Percentiles rank a stretch among this genome's conserved stretches.
Evolutionary conservation across 2,888 invertebrate genomes (phyloP).

Genomic region (Busseola fusca): DNA sequence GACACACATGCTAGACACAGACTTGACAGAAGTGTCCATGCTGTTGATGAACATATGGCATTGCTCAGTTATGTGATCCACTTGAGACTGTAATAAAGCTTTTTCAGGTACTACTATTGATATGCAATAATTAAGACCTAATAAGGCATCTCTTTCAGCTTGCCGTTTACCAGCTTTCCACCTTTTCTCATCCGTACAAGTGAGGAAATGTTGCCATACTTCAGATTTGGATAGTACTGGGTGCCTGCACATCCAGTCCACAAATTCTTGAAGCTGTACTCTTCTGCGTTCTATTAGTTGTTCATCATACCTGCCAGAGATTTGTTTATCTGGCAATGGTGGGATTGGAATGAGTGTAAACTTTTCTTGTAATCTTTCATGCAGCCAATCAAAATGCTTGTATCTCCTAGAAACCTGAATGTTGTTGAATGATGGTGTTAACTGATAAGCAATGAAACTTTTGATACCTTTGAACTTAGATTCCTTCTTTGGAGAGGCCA

Average conservation of each 20-base stretch:
- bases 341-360: conserved; percentile 98
- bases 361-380: conserved; percentile 97
- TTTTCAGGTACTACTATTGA: conserved; percentile 95
- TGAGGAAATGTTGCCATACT: conserved; percentile 99
- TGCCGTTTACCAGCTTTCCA: conserved; percentile 99
- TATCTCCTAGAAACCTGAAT: conserved; percentile 98
- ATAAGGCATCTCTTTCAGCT: conserved; percentile 97
- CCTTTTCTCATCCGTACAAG: conserved; percentile 98
- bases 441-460: conserved; percentile 98
- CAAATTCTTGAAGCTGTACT: conserved; percentile 98
- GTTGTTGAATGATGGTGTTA: conserved; percentile 98
- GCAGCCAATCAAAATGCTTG: conserved; percentile 99
- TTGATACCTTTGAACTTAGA: conserved; percentile 99
- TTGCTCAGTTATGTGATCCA: conserved; percentile 95
- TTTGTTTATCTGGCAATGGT: conserved; percentile 99
- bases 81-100: conserved; percentile 91
- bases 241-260: conserved; percentile 98
- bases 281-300: conserved; percentile 98
- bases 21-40: conserved; percentile 96
- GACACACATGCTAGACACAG: conserved; percentile 93
- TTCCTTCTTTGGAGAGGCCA: conserved; percentile 99
- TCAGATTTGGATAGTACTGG: conserved; percentile 97
- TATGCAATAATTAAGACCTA: conserved; percentile 97
- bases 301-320: conserved; percentile 98
- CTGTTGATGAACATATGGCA: conserved; percentile 94